phyloP scores from a whole-genome alignment of 2,797 vertebrate species.

The Bufotes viridis region DNA sequence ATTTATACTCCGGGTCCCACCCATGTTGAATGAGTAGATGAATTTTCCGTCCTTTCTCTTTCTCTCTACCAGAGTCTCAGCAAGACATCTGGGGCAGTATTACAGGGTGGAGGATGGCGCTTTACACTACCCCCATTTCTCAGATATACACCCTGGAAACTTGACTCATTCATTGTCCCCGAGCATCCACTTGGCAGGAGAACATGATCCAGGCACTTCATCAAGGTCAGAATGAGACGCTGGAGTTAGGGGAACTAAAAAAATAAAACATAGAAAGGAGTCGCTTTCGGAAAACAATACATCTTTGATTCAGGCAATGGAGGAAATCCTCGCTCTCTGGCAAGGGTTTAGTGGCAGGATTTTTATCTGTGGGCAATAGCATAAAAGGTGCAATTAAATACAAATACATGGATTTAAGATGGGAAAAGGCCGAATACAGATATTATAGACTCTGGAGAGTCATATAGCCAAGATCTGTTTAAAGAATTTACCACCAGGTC shows the following conservation, averaged over 20 bases:
- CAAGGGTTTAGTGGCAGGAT: background rate
- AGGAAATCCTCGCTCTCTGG: slow-evolving; percentile 49
- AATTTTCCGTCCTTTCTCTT: slow-evolving; percentile 53
- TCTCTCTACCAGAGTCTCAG: slow-evolving; percentile 29
- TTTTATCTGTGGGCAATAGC: slow-evolving; percentile 15
- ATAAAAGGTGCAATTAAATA: slow-evolving; percentile 11
- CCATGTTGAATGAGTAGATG: slow-evolving; percentile 64
- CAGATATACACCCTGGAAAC: slow-evolving; percentile 57
- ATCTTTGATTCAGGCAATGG: slow-evolving; percentile 52
- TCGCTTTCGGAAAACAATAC: slow-evolving; percentile 43
- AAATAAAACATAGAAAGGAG: slow-evolving; percentile 29
- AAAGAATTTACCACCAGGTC: background rate
- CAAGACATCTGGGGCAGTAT: slow-evolving; percentile 57
- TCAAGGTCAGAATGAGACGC: slow-evolving; percentile 51
- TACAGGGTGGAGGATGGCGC: slow-evolving; percentile 34
- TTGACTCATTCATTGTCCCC: slow-evolving; percentile 61
- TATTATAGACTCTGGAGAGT: background rate
- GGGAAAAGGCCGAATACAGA: background rate
- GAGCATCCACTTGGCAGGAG: slow-evolving; percentile 58
- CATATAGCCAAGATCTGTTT: background rate
- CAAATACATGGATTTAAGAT: background rate
- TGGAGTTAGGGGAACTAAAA: background rate
- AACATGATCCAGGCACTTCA: slow-evolving; percentile 46
- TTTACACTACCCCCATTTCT: slow-evolving; percentile 20
- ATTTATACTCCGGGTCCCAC: slow-evolving; percentile 56